Evolutionary conservation across 1,140 invertebrate genomes (phyloP).

Genomic region (Papilio dardanus): DNA sequence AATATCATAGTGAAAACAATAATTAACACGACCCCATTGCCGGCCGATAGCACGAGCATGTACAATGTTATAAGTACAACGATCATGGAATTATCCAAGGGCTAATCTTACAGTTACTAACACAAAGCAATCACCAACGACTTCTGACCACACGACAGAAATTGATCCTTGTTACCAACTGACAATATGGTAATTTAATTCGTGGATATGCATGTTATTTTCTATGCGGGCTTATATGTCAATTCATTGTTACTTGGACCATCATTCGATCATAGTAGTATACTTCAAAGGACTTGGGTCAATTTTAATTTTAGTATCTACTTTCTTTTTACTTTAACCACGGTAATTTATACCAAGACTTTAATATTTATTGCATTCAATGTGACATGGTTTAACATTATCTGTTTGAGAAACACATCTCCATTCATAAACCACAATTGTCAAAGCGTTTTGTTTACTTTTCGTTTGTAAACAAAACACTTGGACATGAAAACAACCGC

Average conservation of each 20-base stretch:
- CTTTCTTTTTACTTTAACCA: no score
- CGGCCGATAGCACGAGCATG: conserved; percentile 45
- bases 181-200: no score
- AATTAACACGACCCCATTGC: conserved; percentile 65
- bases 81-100: conserved; percentile 39
- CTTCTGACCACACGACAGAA: background rate
- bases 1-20: conserved; percentile 53
- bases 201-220: no score
- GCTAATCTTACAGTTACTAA: background rate
- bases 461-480: background rate
- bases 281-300: background rate
- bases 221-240: no score
- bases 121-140: background rate
- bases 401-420: background rate
- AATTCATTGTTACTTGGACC: no score
- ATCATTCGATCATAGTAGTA: no score
- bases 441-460: background rate
- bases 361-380: background rate
- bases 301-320: no score
- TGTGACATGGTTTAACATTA: background rate
- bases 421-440: background rate
- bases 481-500: background rate
- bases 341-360: no score
- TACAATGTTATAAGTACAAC: conserved; percentile 42
- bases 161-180: no score